Evolutionary conservation across 1,140 invertebrate genomes (phyloP).

Genomic region (Diorhabda carinulata): DNA sequence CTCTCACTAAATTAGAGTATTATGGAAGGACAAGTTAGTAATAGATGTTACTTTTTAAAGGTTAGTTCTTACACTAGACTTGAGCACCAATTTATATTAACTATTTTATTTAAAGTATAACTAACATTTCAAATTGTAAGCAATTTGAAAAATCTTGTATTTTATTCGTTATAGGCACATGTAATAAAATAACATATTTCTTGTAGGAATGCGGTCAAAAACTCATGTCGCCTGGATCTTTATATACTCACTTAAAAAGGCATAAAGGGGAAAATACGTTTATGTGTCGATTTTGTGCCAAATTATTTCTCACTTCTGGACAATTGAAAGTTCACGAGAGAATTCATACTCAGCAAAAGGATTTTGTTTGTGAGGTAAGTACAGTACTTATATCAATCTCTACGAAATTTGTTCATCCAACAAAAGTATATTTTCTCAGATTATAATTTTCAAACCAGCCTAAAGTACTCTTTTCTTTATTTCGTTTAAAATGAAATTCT

Average conservation of each 20-base stretch:
- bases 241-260: conserved; percentile 47
- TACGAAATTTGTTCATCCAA: background rate
- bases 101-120: too few relatives aligned
- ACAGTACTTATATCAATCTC: background rate
- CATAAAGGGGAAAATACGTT: conserved; percentile 50
- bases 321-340: conserved; percentile 45
- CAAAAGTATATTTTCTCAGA: background rate
- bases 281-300: conserved; percentile 51
- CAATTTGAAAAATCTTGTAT: too few relatives aligned
- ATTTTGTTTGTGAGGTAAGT: conserved; percentile 51
- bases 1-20: too few relatives aligned
- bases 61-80: too few relatives aligned
- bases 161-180: too few relatives aligned
- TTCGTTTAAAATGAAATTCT: background rate
- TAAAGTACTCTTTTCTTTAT: background rate
- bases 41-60: too few relatives aligned
- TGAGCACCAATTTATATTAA: too few relatives aligned
- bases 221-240: conserved; percentile 44
- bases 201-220: conserved; percentile 45
- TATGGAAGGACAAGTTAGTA: too few relatives aligned
- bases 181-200: too few relatives aligned
- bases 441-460: conserved; percentile 1
- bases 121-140: too few relatives aligned
- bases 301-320: conserved; percentile 41
- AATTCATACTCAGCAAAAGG: conserved; percentile 52